A percentile compares a stretch with the other conserved stretches of the same genome.
Evolutionary conservation across 2,888 invertebrate species (phyloP).

Genomic region (Drosophila picticornis): DNA sequence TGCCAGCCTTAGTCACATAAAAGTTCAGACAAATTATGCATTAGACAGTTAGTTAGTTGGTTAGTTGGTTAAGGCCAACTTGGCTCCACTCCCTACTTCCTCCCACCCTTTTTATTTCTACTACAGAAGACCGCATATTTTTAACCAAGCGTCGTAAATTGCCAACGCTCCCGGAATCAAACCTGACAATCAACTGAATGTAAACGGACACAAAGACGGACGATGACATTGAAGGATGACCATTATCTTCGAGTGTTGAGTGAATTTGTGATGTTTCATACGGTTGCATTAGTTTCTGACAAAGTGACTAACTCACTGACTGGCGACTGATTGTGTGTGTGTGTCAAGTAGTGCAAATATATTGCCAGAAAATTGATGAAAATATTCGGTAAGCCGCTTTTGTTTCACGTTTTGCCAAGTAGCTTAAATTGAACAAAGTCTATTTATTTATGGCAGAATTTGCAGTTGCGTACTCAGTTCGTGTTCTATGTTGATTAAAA

Average conservation of each 20-base stretch:
- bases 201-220: slow-evolving; percentile 25
- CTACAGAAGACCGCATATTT: slow-evolving; percentile 43
- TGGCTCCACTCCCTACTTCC: slow-evolving; percentile 19
- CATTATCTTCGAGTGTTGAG: slow-evolving; percentile 28
- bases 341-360: slow-evolving; percentile 48
- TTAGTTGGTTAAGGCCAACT: slow-evolving; percentile 51
- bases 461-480: not conserved
- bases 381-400: slow-evolving; percentile 19
- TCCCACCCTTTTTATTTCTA: slow-evolving; percentile 31
- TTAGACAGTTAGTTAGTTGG: slow-evolving; percentile 74
- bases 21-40: slow-evolving; percentile 81
- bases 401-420: not conserved
- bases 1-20: slow-evolving; percentile 44
- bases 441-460: not conserved
- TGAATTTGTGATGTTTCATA: slow-evolving; percentile 56
- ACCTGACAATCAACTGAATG: slow-evolving; percentile 9
- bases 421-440: not conserved
- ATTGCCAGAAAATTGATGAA: slow-evolving; percentile 40
- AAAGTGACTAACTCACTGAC: slow-evolving; percentile 1
- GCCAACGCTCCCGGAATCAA: slow-evolving; percentile 11
- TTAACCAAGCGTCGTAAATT: slow-evolving; percentile 47
- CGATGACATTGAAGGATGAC: slow-evolving; percentile 48
- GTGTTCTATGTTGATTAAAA: not conserved
- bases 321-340: slow-evolving; percentile 5
- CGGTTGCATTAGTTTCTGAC: slow-evolving; percentile 58